Evolutionary conservation across 2,797 vertebrate genomes (phyloP).

Genomic region (Channallabes apus): DNA sequence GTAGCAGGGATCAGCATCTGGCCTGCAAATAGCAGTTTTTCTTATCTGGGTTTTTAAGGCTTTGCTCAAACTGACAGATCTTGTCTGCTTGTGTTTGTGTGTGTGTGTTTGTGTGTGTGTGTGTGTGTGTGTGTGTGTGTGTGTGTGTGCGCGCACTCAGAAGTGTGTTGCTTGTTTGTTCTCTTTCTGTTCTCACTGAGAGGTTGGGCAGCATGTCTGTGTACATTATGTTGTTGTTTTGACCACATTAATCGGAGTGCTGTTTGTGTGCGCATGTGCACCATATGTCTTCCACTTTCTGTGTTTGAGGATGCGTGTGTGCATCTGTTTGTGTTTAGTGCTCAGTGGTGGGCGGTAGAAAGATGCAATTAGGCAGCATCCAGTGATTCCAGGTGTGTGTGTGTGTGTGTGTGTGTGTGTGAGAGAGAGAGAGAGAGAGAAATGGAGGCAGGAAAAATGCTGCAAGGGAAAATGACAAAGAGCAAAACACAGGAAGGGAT

Average conservation of each 20-base stretch:
- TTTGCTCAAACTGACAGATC: slow-evolving; percentile 20
- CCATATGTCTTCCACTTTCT: slow-evolving; percentile 7
- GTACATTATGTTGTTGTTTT: slow-evolving; percentile 39
- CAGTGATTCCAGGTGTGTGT: slow-evolving; percentile 45
- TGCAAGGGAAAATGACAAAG: slow-evolving; percentile 23
- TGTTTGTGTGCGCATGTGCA: slow-evolving; percentile 31
- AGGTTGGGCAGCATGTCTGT: slow-evolving; percentile 55
- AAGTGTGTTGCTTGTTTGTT: slow-evolving; percentile 18
- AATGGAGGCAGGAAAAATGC: slow-evolving; percentile 13
- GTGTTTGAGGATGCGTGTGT: slow-evolving; percentile 21
- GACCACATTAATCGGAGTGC: slow-evolving; percentile 26
- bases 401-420: slow-evolving; percentile 32
- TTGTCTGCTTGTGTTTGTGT: slow-evolving; percentile 13
- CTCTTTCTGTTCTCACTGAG: slow-evolving; percentile 60
- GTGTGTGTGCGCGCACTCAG: not conserved
- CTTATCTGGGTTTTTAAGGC: slow-evolving; percentile 17
- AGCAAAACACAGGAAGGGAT: slow-evolving; percentile 40
- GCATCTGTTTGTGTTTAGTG: slow-evolving; percentile 28
- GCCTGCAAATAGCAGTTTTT: not conserved
- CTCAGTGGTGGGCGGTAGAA: slow-evolving; percentile 31
- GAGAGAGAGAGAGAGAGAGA: not conserved
- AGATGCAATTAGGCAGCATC: slow-evolving; percentile 39
- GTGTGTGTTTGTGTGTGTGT: slow-evolving; percentile 34
- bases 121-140: not conserved
- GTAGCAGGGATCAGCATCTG: slow-evolving; percentile 8